These are phyloP conservation scores for Trinectes maculatus DNA, from an alignment of 2,113 vertebrate species.

Conservation along the genomic window DNA sequence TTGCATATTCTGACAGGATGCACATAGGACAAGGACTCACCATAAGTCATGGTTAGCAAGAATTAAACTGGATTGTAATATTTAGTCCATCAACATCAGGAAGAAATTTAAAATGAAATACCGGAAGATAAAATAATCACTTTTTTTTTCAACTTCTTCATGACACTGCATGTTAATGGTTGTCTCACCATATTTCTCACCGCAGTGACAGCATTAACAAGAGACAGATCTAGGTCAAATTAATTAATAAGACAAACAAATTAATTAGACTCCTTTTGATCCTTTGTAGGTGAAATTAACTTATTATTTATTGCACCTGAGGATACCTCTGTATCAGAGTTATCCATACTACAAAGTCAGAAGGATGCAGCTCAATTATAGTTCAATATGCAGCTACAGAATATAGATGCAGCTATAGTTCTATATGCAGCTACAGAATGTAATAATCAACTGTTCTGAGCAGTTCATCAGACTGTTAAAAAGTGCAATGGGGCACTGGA, in stretches of 20 bases:
- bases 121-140: too few species aligned
- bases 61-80: too few species aligned
- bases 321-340: too few species aligned
- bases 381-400: neutral
- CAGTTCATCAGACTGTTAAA: neutral
- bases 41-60: too few species aligned
- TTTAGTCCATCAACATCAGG: too few species aligned
- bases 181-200: slow-evolving; percentile 10
- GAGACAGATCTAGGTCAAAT: slow-evolving; percentile 25
- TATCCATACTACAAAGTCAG: too few species aligned
- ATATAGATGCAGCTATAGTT: too few species aligned
- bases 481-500: slow-evolving; percentile 13
- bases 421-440: neutral
- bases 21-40: neutral
- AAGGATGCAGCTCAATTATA: too few species aligned
- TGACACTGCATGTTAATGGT: slow-evolving; percentile 22
- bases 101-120: neutral
- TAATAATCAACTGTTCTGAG: too few species aligned
- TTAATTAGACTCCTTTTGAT: neutral
- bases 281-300: neutral
- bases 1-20: neutral
- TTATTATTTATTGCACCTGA: too few species aligned
- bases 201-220: slow-evolving; percentile 18
- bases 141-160: too few species aligned
- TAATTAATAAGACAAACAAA: neutral